A percentile compares a stretch with the other conserved stretches of the same genome.
Conservation (phyloP, 2,888 invertebrate species). For the Chelonus formosanus region DNA sequence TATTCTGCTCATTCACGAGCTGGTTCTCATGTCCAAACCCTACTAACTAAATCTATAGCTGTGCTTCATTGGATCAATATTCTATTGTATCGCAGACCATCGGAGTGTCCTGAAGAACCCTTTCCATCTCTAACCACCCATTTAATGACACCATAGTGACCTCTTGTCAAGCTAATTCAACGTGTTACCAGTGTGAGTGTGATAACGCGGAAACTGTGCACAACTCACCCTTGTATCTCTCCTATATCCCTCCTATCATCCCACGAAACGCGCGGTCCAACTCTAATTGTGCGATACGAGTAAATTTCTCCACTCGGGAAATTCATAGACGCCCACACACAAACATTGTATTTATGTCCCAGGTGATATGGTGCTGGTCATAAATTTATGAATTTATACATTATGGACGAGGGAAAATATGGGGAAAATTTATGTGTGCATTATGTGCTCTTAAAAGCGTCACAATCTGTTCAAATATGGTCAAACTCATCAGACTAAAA, state of each 20-base stretch:
- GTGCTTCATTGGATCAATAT: slow-evolving; percentile 47
- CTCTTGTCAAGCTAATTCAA: slow-evolving; percentile 52
- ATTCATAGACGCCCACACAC: not conserved
- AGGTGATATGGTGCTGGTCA: no score
- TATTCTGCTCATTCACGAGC: slow-evolving; percentile 7
- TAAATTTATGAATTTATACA: no score
- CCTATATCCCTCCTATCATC: not conserved
- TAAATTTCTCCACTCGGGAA: slow-evolving; percentile 8
- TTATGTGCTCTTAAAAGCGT: not conserved
- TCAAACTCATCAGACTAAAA: not conserved
- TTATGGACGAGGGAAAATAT: not conserved
- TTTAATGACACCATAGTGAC: slow-evolving; percentile 25
- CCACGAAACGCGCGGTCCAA: not conserved
- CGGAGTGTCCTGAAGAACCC: slow-evolving; percentile 37
- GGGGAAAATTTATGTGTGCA: slow-evolving; percentile 11
- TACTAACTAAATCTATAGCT: not conserved
- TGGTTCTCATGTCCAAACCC: not conserved
- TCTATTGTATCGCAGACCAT: slow-evolving; percentile 48
- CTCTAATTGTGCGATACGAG: slow-evolving; percentile 15
- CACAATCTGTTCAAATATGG: not conserved
- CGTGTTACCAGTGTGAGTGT: slow-evolving; percentile 37
- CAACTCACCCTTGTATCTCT: not conserved
- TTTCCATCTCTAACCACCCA: not conserved
- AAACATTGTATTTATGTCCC: no score
- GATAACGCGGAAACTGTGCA: not conserved